phyloP scores from a whole-genome alignment of 2,797 vertebrate species.

The Gambusia yucatana region DNA sequence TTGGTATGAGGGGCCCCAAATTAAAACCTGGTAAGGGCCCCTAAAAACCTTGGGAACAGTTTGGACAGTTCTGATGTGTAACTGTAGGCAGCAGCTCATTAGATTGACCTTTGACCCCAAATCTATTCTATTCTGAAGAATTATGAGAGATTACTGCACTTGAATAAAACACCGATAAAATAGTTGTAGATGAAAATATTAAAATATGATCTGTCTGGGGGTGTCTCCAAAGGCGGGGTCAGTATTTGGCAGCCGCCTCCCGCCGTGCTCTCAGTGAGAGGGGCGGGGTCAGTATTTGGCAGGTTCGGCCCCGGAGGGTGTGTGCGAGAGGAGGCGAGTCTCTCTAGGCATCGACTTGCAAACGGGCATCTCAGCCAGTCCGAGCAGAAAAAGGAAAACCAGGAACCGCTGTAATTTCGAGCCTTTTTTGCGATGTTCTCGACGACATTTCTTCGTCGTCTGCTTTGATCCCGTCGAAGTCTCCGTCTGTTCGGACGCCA shows the following conservation, averaged over 20 bases:
- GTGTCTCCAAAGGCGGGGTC: not conserved
- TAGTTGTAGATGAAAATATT: not conserved
- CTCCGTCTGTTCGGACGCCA: slow-evolving; percentile 44
- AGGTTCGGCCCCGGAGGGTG: slow-evolving; percentile 71
- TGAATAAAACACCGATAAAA: not conserved
- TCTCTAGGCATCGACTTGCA: slow-evolving; percentile 72
- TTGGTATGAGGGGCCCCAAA: too few relatives aligned
- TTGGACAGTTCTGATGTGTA: too few relatives aligned
- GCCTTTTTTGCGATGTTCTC: slow-evolving; percentile 60
- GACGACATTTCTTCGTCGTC: slow-evolving; percentile 37
- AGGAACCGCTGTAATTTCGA: slow-evolving; percentile 58
- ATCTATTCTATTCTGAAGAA: not conserved
- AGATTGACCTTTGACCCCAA: not conserved
- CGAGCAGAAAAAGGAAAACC: slow-evolving; percentile 47
- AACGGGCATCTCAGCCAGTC: slow-evolving; percentile 71
- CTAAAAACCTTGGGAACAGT: too few relatives aligned
- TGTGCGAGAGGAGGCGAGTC: slow-evolving; percentile 27
- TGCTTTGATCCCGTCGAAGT: slow-evolving; percentile 47
- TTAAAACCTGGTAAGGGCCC: too few relatives aligned
- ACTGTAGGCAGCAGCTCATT: not conserved
- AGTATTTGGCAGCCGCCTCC: slow-evolving; percentile 59
- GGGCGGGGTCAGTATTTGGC: slow-evolving; percentile 80
- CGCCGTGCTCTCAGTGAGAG: slow-evolving; percentile 37
- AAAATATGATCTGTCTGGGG: not conserved
- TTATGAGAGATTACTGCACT: not conserved